These are phyloP conservation scores for Drosophila sproati DNA, from an alignment of 1,140 invertebrate species.

Conservation along the genomic window DNA sequence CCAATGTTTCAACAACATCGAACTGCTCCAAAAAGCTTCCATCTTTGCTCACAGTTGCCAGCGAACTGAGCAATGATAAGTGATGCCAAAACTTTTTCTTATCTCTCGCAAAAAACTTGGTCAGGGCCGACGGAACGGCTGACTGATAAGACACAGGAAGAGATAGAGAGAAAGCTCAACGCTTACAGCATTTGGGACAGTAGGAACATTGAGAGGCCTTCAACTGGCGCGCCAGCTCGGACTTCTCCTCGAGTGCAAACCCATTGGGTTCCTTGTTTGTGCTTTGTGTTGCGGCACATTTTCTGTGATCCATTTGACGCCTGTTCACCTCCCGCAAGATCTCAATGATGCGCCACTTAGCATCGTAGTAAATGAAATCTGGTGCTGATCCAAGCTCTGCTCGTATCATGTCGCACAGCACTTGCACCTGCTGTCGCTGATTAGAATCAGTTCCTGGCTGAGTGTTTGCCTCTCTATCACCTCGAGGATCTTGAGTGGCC, in stretches of 20 bases:
- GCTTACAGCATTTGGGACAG: conserved; percentile 35
- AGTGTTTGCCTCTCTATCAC: neutral
- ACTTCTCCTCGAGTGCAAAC: neutral
- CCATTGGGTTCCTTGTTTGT: neutral
- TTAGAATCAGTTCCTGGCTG: neutral
- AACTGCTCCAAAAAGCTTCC: conserved; percentile 51
- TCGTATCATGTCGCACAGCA: conserved; percentile 70
- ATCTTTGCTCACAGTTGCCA: conserved; percentile 11
- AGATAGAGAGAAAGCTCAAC: conserved; percentile 1
- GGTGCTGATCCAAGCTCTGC: conserved; percentile 49
- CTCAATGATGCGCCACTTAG: conserved; percentile 77
- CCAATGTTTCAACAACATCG: conserved; percentile 62
- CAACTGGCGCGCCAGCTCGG: neutral
- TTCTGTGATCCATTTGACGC: conserved; percentile 51
- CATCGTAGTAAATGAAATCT: conserved; percentile 65
- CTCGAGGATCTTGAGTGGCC: neutral
- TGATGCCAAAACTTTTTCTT: conserved; percentile 18
- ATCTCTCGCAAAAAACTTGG: conserved; percentile 42
- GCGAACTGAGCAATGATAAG: conserved; percentile 14
- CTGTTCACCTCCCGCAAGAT: conserved; percentile 67
- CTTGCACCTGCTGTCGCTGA: conserved; percentile 44
- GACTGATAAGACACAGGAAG: conserved; percentile 15
- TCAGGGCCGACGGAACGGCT: conserved; percentile 29
- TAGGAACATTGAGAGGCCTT: conserved; percentile 32
- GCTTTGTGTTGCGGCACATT: neutral